These are phyloP conservation scores for Cosmopolites sordidus DNA, from an alignment of 2,888 invertebrate genomes.

Conservation along the genomic window DNA sequence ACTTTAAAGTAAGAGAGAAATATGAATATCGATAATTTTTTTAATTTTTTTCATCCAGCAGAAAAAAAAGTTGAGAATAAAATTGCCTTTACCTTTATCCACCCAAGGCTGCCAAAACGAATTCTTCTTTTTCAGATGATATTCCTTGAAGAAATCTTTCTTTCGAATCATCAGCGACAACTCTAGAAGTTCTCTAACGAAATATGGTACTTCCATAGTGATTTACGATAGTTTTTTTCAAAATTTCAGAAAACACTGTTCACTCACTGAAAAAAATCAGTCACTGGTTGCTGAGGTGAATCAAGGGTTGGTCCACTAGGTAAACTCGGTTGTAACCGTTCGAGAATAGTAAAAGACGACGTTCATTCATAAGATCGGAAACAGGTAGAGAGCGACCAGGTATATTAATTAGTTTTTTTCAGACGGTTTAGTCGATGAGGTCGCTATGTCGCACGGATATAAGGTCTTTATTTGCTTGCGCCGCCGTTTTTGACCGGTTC, in stretches of 20 bases:
- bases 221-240: conserved; percentile 20
- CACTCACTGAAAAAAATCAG: conserved; percentile 3
- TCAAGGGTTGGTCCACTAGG: too few relatives aligned
- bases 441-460: conserved; percentile 28
- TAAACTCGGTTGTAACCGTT: conserved; percentile 24
- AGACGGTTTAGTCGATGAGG: conserved; percentile 14
- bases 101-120: conserved; percentile 50
- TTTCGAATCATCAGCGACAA: conserved; percentile 37
- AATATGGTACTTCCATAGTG: conserved; percentile 44
- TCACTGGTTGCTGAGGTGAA: too few relatives aligned
- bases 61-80: too few relatives aligned
- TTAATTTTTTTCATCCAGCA: too few relatives aligned
- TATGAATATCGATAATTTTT: too few relatives aligned
- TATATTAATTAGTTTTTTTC: conserved; percentile 47
- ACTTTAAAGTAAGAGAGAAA: too few relatives aligned
- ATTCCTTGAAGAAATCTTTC: conserved; percentile 18
- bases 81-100: conserved; percentile 43
- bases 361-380: conserved; percentile 49
- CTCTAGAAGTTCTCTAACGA: conserved; percentile 39
- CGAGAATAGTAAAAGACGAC: conserved; percentile 19
- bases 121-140: conserved; percentile 1
- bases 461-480: conserved; percentile 34
- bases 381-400: conserved; percentile 43
- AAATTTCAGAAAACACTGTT: too few relatives aligned
- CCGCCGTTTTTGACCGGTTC: conserved; percentile 42